Percentiles rank a stretch among this genome's conserved stretches.
Evolutionary conservation across 2,797 vertebrate species (phyloP).

Genomic region (Coilia nasus): DNA sequence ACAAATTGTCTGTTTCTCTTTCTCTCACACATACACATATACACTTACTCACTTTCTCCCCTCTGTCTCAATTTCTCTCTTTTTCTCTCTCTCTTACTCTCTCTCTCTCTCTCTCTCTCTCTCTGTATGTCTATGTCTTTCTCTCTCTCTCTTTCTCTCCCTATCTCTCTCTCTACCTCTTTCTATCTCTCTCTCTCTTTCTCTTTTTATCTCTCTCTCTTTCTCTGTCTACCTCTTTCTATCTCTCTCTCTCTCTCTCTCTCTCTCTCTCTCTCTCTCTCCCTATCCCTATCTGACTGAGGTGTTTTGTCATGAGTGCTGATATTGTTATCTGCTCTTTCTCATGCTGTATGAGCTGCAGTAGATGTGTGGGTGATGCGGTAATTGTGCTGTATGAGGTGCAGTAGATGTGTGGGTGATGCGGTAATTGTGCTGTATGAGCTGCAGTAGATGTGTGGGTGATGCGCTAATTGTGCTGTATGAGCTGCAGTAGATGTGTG

Average conservation of each 20-base stretch:
- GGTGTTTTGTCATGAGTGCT: background rate
- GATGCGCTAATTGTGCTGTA: conserved; percentile 19
- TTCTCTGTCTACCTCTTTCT: too few relatives aligned
- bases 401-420: conserved; percentile 35
- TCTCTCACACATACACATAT: too few relatives aligned
- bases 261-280: background rate
- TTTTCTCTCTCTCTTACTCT: background rate
- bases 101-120: too few relatives aligned
- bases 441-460: conserved; percentile 37
- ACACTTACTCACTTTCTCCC: too few relatives aligned
- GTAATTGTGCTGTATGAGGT: conserved; percentile 25
- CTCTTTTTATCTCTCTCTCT: background rate
- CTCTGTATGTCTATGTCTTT: too few relatives aligned
- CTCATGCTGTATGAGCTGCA: conserved; percentile 19
- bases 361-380: conserved; percentile 34
- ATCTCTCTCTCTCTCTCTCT: background rate
- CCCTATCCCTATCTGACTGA: background rate
- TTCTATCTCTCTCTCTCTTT: background rate
- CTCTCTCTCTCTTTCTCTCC: background rate
- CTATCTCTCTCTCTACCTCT: background rate
- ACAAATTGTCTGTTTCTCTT: too few relatives aligned
- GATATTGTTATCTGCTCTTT: conserved; percentile 7
- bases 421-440: conserved; percentile 20
- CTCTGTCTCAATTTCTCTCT: background rate
- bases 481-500: conserved; percentile 38